Evolutionary conservation across 2,797 vertebrate species (phyloP), one percentile per base, ranked within the genome.

Genomic region (Labeo calbasu): DNA sequence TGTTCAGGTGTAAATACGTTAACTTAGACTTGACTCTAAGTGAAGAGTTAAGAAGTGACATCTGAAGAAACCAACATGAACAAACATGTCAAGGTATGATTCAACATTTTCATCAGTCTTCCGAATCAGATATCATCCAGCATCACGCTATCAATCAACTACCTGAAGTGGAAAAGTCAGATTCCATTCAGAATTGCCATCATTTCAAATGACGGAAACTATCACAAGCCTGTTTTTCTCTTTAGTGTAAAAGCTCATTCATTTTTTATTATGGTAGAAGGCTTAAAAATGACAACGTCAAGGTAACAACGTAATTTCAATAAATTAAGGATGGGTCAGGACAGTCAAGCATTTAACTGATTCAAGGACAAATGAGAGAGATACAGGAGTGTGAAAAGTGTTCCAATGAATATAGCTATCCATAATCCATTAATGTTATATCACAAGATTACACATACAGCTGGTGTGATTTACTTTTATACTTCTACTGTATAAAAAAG

Each of bases 11-110:
- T 63, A n/a, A 77, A 28, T 32, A 51, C 3, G 46, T 23, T 53
- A 53, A 36, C 23, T 51, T 12, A n/a, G 11, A 40, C 11, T 46
- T 71, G 15, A 73, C 8, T 40, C 4, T 10, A 19, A 28, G 48
- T 17, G 6, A 32, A 25, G 13, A 32, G 57, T 82, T 76, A 9
- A 66, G 48, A 40, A 63, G 59, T 65, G 28, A 28, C 61, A 28
- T 63, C 25, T 63, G 13, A 36, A 75, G n/a, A 17, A 75, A 65
- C 32, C 57, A 82, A 63, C 48, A 53, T 53, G 43, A 50, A 51
- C 23, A 75, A 11, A 32, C 71, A 53, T 17, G 36, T 61, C 23
- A 73, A 23, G 25, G 53, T 21, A 40, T 0, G 59, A 73, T 13
- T 65, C 5, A 14, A 36, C 25, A 25, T 63, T 73, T 36, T n/a